These are phyloP conservation scores for Moxostoma hubbsi DNA, from an alignment of 2,797 vertebrate species.

Conservation along the genomic window DNA sequence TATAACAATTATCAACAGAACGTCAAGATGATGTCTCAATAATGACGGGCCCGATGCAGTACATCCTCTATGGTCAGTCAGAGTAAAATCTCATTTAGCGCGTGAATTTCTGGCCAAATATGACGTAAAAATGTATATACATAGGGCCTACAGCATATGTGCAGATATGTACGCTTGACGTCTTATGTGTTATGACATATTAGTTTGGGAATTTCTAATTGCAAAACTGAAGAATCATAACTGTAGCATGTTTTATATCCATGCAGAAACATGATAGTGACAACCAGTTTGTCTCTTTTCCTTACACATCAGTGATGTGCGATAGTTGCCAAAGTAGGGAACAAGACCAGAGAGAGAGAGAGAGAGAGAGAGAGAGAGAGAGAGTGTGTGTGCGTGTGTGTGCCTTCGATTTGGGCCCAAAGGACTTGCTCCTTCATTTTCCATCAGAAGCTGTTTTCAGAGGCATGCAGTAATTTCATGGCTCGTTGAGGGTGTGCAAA, in stretches of 20 bases:
- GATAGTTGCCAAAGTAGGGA: neutral
- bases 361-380: conserved; percentile 18
- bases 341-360: conserved; percentile 47
- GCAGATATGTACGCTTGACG: conserved; percentile 20
- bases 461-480: conserved; percentile 93
- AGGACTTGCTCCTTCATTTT: conserved; percentile 86
- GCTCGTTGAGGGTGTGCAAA: conserved; percentile 89
- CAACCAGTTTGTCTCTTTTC: neutral
- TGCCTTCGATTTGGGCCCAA: conserved; percentile 84
- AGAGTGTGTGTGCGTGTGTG: too few species aligned
- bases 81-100: neutral
- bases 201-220: too few species aligned
- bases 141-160: neutral
- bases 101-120: neutral
- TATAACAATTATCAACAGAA: conserved; percentile 46
- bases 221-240: too few species aligned
- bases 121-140: conserved; percentile 68
- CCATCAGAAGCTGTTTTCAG: conserved; percentile 89
- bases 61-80: conserved; percentile 12
- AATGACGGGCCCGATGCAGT: conserved; percentile 9
- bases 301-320: neutral
- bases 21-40: conserved; percentile 55
- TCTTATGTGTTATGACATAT: neutral
- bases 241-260: neutral
- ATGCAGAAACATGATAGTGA: neutral